Evolutionary conservation across 1,140 invertebrate species (phyloP).

Genomic region (Lepidurus couesii): DNA sequence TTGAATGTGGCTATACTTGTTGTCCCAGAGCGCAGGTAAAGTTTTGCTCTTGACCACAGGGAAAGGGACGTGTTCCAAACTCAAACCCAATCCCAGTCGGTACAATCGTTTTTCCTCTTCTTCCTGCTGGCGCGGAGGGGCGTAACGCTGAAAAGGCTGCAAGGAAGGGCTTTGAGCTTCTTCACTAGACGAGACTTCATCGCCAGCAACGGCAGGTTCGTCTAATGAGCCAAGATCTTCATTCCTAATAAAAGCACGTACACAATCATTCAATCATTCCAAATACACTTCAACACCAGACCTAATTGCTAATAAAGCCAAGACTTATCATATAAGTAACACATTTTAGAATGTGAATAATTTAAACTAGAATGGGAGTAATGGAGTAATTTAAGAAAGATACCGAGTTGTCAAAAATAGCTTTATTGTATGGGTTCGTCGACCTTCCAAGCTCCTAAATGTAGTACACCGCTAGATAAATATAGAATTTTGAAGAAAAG

Average conservation of each 20-base stretch:
- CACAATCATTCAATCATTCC: no score
- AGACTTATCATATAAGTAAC: no score
- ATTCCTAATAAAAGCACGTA: not conserved
- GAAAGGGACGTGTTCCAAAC: not conserved
- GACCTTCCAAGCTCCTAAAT: no score
- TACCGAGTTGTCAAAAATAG: no score
- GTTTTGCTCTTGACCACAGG: slow-evolving; percentile 2
- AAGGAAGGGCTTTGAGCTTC: not conserved
- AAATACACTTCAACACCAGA: no score
- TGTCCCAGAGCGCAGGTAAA: not conserved
- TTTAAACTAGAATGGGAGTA: no score
- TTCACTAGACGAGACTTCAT: slow-evolving; percentile 4
- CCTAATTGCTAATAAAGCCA: no score
- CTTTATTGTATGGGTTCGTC: no score
- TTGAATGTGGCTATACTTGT: not conserved
- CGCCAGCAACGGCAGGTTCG: slow-evolving; percentile 14
- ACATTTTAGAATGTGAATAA: no score
- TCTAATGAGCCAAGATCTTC: slow-evolving; percentile 10
- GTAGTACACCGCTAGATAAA: no score
- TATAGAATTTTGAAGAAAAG: no score
- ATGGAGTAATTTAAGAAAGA: no score
- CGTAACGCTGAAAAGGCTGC: not conserved
- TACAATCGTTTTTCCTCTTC: not conserved
- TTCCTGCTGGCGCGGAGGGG: not conserved
- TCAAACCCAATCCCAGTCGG: not conserved